Base-by-base conservation (phyloP, 1,140 invertebrate species). In the Ips nitidus region DNA sequence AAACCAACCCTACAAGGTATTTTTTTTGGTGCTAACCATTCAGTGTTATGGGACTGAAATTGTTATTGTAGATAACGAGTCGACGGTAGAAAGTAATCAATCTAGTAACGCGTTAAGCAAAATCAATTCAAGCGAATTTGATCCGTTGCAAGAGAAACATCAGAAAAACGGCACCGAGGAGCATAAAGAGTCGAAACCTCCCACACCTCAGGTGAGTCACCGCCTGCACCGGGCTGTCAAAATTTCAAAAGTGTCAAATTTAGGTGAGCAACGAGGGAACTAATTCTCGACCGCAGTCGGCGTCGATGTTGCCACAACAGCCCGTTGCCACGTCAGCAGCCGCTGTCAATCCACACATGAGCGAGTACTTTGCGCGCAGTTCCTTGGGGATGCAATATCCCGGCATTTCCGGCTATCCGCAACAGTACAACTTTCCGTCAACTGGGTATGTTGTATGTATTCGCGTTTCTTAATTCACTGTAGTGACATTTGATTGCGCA, bases 51-150 rank as follows among this genome's bases (percentile, higher is more conserved):
- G 22, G 22, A 22, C 22, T 22, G 22, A 22, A 22, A 22, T 22
- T 22, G 22, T 22, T 22, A 22, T 22, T 22, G 22, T 22, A 22
- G 22, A 22, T 22, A 22, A 22, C 22, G 22, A 22, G 22, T 22
- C 22, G 22, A 22, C 22, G 22, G 22, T 22, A 22, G 22, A 22
- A 22, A 22, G 22, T 22, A 50, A 62, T 40, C 57, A 69, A 41
- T 56, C 69, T n/a, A 71, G 55, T 68, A 69, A 66, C 67, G 50
- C 66, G 8, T 52, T 76, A 37, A 78, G 72, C 66, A 78, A 79
- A 69, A 77, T 80, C 22, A 80, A 81, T 75, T 75, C 80, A 41
- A 79, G 77, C 64, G 80, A 81, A 72, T 81, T 81, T 75, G 80
- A 81, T 74, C 80, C 80, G 2, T 69, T 81, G n/a, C 78, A 79